Percentiles rank a stretch among this genome's conserved stretches.
These are phyloP conservation scores for Numenius arquata DNA, from an alignment of 2,113 vertebrate species.

Conservation along the genomic window DNA sequence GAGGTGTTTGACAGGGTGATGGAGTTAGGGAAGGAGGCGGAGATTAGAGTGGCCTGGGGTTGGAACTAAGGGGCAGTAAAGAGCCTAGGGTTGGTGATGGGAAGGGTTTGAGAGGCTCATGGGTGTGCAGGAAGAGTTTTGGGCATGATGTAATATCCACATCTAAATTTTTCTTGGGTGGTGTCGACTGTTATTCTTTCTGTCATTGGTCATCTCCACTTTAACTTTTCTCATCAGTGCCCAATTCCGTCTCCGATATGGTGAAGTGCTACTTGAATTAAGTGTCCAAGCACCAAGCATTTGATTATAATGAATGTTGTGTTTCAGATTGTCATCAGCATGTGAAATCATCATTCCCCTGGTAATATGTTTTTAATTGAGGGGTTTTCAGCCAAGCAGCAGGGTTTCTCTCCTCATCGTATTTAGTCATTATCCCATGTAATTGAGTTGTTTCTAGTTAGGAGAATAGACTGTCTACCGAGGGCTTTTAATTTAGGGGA, in stretches of 20 bases:
- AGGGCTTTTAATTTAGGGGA: not conserved
- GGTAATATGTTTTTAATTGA: conserved; percentile 35
- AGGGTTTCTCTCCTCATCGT: not conserved
- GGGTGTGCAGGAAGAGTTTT: not conserved
- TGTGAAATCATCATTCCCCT: conserved; percentile 3
- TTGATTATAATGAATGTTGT: not conserved
- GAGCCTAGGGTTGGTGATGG: not conserved
- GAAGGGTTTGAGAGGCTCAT: not conserved
- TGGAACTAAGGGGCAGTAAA: not conserved
- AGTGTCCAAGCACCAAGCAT: not conserved
- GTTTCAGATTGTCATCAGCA: not conserved
- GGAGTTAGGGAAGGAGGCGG: not conserved
- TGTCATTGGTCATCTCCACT: not conserved
- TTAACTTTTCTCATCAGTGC: not conserved
- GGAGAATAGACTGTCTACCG: not conserved
- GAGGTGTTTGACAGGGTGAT: not conserved
- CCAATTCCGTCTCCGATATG: not conserved
- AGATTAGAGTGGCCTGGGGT: not conserved
- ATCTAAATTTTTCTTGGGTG: not conserved
- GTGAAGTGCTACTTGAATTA: conserved; percentile 2
- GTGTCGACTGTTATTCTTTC: not conserved
- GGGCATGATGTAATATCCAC: not conserved
- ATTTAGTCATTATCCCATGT: not conserved
- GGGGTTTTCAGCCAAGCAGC: not conserved
- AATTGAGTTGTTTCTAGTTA: not conserved